These are phyloP conservation scores for Ibidorhyncha struthersii DNA, from an alignment of 2,113 vertebrate species.

Conservation along the genomic window DNA sequence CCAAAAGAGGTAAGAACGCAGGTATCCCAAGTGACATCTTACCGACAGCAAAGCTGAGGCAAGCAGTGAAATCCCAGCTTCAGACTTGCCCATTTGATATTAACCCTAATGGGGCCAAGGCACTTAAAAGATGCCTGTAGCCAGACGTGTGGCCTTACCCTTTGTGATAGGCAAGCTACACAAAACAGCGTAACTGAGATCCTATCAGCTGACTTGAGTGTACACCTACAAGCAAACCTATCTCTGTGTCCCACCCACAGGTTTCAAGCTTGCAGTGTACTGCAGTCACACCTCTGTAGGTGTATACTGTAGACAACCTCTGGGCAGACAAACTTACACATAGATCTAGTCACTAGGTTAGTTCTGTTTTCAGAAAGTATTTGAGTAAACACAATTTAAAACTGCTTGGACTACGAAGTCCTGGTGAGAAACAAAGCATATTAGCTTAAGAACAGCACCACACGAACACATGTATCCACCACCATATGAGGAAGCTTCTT, in stretches of 20 bases:
- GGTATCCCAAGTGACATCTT: background rate
- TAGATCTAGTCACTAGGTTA: accelerated
- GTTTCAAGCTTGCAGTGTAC: background rate
- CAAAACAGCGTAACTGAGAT: background rate
- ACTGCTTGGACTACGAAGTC: background rate
- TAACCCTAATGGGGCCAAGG: background rate
- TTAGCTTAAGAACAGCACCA: background rate
- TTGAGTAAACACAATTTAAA: background rate
- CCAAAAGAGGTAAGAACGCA: background rate
- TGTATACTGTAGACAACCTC: background rate
- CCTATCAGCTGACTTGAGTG: background rate
- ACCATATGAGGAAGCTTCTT: background rate
- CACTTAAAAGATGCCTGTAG: background rate
- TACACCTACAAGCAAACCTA: background rate
- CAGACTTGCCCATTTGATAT: background rate
- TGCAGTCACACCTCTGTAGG: background rate
- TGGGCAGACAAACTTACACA: background rate
- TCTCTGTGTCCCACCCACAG: background rate
- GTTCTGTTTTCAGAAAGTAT: background rate
- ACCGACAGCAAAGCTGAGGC: background rate
- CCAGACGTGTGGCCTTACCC: background rate
- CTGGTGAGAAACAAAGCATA: background rate
- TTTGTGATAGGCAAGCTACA: background rate
- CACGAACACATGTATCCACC: background rate
- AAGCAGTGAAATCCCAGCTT: background rate